A percentile compares a stretch with the other conserved stretches of the same genome.
phyloP scores from a whole-genome alignment of 2,113 vertebrate species.

The Ploceus nigricollis region DNA sequence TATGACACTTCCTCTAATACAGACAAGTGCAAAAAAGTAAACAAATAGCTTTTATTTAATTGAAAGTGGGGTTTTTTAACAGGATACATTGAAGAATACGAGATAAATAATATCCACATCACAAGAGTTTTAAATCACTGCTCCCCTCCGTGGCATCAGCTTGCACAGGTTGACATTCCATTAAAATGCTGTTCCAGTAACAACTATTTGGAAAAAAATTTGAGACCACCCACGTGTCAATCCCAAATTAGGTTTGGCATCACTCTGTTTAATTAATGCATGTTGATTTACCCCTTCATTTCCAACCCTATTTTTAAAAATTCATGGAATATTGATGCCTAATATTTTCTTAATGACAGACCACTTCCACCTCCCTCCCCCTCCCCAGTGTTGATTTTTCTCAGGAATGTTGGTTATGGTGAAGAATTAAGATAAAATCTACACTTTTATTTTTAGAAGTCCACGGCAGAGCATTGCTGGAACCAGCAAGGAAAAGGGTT shows the following conservation, averaged over 20 bases:
- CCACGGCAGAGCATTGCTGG: background rate
- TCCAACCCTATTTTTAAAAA: slow-evolving; percentile 31
- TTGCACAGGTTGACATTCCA: background rate
- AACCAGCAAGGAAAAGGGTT: background rate
- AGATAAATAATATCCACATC: background rate
- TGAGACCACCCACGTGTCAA: background rate
- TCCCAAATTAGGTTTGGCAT: background rate
- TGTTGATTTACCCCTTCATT: background rate
- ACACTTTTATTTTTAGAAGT: slow-evolving; percentile 11
- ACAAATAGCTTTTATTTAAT: slow-evolving; percentile 57
- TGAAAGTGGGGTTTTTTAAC: background rate
- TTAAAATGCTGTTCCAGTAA: background rate
- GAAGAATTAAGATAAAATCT: background rate
- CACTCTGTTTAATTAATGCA: background rate
- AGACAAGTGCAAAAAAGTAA: slow-evolving; percentile 22
- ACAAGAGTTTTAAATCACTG: background rate
- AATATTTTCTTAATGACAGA: slow-evolving; percentile 23
- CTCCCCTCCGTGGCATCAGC: background rate
- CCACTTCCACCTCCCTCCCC: background rate
- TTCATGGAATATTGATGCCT: background rate
- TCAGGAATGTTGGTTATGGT: background rate
- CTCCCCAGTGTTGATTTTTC: background rate
- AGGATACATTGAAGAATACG: background rate
- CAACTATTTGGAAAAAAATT: background rate
- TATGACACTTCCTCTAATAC: background rate